phyloP scores from a whole-genome alignment of 1,140 invertebrate genomes.

The Cherax destructor region DNA sequence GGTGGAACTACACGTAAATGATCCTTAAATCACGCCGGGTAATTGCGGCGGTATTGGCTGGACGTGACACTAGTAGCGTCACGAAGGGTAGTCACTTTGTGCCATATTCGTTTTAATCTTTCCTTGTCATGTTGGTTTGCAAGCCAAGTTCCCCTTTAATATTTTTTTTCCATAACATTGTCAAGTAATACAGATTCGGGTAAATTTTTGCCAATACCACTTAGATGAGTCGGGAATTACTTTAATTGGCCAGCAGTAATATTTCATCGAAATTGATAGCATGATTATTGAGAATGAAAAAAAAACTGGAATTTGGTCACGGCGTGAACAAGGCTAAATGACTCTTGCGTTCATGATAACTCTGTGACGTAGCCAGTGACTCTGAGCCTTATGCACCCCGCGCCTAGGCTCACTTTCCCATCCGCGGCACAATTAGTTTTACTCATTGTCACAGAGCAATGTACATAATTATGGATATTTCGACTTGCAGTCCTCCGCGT shows the following conservation, averaged over 20 bases:
- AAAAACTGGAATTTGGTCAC: slow-evolving; percentile 41
- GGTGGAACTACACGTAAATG: not conserved
- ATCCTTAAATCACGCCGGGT: not conserved
- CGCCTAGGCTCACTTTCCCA: slow-evolving; percentile 4
- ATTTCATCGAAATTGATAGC: slow-evolving; percentile 38
- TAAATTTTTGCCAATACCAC: not conserved
- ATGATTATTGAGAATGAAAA: slow-evolving; percentile 41
- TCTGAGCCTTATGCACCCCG: not conserved
- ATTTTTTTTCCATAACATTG: too few species aligned
- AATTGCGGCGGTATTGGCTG: not conserved
- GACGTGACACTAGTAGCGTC: slow-evolving; percentile 8
- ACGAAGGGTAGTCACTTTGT: slow-evolving; percentile 50
- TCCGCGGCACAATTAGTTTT: slow-evolving; percentile 25
- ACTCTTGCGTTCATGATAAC: slow-evolving; percentile 23
- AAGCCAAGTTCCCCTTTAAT: not conserved
- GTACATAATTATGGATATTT: slow-evolving; percentile 49
- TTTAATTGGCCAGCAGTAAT: slow-evolving; percentile 8
- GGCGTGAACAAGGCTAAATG: slow-evolving; percentile 35
- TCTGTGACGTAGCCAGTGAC: not conserved
- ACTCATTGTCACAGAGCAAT: slow-evolving; percentile 35
- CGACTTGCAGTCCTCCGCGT: slow-evolving; percentile 7
- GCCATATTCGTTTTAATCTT: slow-evolving; percentile 46
- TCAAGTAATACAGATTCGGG: not conserved
- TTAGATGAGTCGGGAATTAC: not conserved
- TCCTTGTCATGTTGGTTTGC: slow-evolving; percentile 3